Conservation (phyloP, 1,140 invertebrate species). For the Cyclargus thomasi region DNA sequence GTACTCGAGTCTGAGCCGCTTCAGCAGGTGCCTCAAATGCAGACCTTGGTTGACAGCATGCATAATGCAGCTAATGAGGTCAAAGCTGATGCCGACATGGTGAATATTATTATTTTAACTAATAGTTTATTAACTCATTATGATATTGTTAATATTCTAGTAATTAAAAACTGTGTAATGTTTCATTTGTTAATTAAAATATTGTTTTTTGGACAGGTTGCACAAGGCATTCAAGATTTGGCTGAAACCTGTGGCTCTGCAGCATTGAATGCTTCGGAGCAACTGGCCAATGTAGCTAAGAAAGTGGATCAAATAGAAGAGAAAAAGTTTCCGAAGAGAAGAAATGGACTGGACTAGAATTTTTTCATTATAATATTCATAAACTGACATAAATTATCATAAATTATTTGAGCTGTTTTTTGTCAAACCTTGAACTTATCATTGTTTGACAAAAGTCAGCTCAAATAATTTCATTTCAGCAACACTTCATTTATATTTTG, state of each 20-base stretch:
- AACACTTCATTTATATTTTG: too few species aligned
- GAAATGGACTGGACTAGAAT: constrained; percentile 59
- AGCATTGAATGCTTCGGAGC: constrained; percentile 52
- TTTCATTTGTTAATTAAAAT: neutral
- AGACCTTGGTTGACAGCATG: constrained; percentile 55
- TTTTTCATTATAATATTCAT: neutral
- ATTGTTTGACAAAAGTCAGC: too few species aligned
- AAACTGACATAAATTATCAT: too few species aligned
- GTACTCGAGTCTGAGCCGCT: constrained; percentile 62
- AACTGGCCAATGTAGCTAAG: constrained; percentile 51
- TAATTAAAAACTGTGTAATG: too few species aligned
- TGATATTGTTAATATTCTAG: too few species aligned
- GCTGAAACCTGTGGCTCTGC: constrained; percentile 62
- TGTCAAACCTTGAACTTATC: too few species aligned
- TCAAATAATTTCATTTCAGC: too few species aligned
- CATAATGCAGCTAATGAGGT: constrained; percentile 51
- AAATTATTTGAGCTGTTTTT: too few species aligned
- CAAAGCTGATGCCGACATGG: constrained; percentile 54
- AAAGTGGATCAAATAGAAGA: constrained; percentile 60
- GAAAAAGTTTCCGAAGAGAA: constrained; percentile 50
- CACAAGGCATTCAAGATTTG: constrained; percentile 56
- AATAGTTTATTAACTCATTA: too few species aligned
- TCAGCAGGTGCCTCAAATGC: constrained; percentile 59
- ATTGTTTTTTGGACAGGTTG: constrained; percentile 39
- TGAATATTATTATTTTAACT: constrained; percentile 29